Evolutionary conservation across 92 coral and sea anemone genomes (phyloP), one percentile per base, ranked within the genome.

Genomic region (Epizoanthus stellaris): DNA sequence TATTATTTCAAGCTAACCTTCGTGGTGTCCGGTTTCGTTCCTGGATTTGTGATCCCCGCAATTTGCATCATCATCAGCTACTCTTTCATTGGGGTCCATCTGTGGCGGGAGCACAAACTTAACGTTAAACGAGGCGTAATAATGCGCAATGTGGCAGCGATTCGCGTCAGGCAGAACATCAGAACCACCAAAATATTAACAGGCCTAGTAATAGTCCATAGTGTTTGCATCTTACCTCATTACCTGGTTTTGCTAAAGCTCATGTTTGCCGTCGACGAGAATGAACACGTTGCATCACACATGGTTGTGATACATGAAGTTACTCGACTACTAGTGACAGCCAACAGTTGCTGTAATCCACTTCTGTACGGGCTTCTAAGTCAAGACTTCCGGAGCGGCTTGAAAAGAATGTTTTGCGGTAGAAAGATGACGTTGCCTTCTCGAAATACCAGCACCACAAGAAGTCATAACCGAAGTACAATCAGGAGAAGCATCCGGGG

Each of bases 311-410:
- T 65, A n/a, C 88, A 82, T 64, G 91, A 88, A 84, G 83, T 88
- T 63, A 82, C 85, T 17, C 88, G 91, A 5, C 73, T 88, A 6
- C 76, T 88, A 5, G 70, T 88, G 88, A 84, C 88, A 6, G 85
- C 75, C 5, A 88, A 88, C 60, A 88, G 91, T 49, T 88, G 91
- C 57, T 72, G 85, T 20, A 88, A 88, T 66, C 91, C 91, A 42
- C 65, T 88, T 39, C 73, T 88, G 49, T 88, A 88, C 43, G 84
- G 91, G 36, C 88, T 74, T 20, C 67, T 88, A 21, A 88, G 91
- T 59, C 77, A 81, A 36, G 87, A 83, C 67, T 88, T 88, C 61
- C 34, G 91, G 19, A 85, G 64, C 54, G 67, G 73, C 73, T 68
- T 68, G 73, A 34, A 68, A 34, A 38, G 47, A 13, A 68, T 68